These are phyloP conservation scores for Oegoconia quadripuncta DNA, from an alignment of 2,888 invertebrate species.

Conservation along the genomic window DNA sequence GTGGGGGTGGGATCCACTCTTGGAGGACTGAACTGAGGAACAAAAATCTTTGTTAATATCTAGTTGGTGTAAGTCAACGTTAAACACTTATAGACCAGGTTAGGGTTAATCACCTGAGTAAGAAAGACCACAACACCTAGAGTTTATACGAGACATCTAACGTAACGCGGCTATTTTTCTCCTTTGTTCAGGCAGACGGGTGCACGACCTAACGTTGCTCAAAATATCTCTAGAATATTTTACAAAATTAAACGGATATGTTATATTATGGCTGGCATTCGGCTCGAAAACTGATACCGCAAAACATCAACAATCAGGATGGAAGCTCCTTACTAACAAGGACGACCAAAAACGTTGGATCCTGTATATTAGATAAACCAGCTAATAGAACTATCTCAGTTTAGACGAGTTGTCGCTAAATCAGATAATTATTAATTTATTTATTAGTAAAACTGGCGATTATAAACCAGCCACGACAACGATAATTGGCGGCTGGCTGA, in stretches of 20 bases:
- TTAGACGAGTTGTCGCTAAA: no score
- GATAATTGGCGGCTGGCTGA: slow-evolving; percentile 21
- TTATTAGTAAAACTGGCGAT: slow-evolving; percentile 12
- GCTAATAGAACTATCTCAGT: no score
- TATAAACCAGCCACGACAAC: slow-evolving; percentile 15
- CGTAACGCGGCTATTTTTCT: slow-evolving; percentile 6
- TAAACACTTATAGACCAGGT: slow-evolving; percentile 15
- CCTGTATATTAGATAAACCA: slow-evolving; percentile 16
- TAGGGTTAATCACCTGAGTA: slow-evolving; percentile 6
- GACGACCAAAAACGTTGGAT: slow-evolving; percentile 5
- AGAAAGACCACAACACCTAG: slow-evolving; percentile 1
- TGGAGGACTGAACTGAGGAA: slow-evolving; percentile 15
- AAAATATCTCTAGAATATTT: not conserved
- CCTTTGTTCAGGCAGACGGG: slow-evolving; percentile 15
- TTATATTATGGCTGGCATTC: slow-evolving; percentile 17
- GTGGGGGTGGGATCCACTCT: slow-evolving; percentile 24
- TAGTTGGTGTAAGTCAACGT: slow-evolving; percentile 17
- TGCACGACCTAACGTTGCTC: slow-evolving; percentile 19
- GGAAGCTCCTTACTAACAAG: slow-evolving; percentile 12
- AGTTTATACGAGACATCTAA: slow-evolving; percentile 6
- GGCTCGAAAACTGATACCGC: slow-evolving; percentile 22
- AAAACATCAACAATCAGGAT: slow-evolving; percentile 19
- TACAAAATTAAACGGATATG: not conserved
- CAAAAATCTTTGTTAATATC: slow-evolving; percentile 14
- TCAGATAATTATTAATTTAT: no score